Evolutionary conservation across 2,797 vertebrate species (phyloP), one percentile per base, ranked within the genome.

Genomic region (Dallia pectoralis): DNA sequence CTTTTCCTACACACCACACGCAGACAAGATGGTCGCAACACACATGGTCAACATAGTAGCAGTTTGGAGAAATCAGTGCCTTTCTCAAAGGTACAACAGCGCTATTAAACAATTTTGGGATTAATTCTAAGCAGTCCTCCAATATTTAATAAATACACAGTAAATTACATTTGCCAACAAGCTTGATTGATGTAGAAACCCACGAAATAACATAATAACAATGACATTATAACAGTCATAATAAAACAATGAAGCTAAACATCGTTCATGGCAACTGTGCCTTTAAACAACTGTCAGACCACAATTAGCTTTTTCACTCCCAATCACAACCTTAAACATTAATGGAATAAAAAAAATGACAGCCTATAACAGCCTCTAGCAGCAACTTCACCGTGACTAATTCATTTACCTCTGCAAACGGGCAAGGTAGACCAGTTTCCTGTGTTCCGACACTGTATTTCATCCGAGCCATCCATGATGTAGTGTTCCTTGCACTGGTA

Each of bases 351-450:
- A 53, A 53, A 56, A 22, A 56, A n/a, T 56, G 53, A 56, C 53
- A 19, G n/a, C n/a, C 2, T 19, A 53, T 7, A 53, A n/a, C 56
- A 62, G 61, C 14, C 22, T 62, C 14, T 51, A 65, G 33, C 18
- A 14, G 33, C 19, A 32, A 59, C 29, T 71, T 32, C 29, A 19
- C 4, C 2, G 0, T 32, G 61, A 62, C 59, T 61, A 6, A 29
- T 32, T 15, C 63, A 84, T 81, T 74, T 89, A 97, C 96, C 95
- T 90, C 87, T 94, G 65, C 96, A 98, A 63, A 76, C 79, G 2
- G 96, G 96, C 82, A 88, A 87, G 30, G 82, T 53, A 65, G 95
- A 95, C 96, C 97, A 98, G 61, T 84, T 89, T 7, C 96, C 96
- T 25, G 90, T 90, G 77, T 93, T 94, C 49, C 88, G 88, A 69